Evolutionary conservation across 2,888 invertebrate genomes (phyloP).

Genomic region (Alitta virens): DNA sequence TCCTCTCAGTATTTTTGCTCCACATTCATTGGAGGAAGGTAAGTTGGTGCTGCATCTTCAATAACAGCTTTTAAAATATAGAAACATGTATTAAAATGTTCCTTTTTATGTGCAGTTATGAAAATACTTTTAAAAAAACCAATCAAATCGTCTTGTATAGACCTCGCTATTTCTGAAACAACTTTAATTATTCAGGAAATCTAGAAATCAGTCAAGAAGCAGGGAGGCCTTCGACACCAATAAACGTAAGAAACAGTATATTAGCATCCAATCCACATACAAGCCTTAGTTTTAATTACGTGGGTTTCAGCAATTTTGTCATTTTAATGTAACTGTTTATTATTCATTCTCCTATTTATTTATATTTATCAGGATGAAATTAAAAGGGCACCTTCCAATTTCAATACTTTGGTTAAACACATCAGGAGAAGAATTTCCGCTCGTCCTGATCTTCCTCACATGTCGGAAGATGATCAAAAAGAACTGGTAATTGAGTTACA

Average conservation of each 20-base stretch:
- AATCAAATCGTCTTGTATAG: no score
- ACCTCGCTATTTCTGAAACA: no score
- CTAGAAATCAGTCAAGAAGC: no score
- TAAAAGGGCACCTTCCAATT: constrained; percentile 39
- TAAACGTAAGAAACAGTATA: no score
- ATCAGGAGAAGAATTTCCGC: constrained; percentile 46
- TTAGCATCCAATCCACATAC: no score
- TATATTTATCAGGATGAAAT: constrained; percentile 44
- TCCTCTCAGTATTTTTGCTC: background rate
- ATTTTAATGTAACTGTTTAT: background rate
- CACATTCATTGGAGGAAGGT: background rate
- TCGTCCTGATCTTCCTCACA: constrained; percentile 39
- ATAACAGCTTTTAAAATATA: no score
- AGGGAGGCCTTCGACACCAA: no score
- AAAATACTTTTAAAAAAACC: no score
- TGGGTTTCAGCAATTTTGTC: background rate
- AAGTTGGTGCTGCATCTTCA: no score
- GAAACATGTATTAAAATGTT: no score
- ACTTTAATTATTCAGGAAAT: no score
- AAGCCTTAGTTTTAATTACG: background rate
- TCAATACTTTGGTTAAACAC: constrained; percentile 41
- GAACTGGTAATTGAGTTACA: constrained; percentile 48
- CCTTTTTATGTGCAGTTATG: no score
- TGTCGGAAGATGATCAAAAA: constrained; percentile 50
- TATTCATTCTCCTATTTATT: background rate